Evolutionary conservation across 2,888 invertebrate genomes (phyloP).

Genomic region (Synergus itoensis): DNA sequence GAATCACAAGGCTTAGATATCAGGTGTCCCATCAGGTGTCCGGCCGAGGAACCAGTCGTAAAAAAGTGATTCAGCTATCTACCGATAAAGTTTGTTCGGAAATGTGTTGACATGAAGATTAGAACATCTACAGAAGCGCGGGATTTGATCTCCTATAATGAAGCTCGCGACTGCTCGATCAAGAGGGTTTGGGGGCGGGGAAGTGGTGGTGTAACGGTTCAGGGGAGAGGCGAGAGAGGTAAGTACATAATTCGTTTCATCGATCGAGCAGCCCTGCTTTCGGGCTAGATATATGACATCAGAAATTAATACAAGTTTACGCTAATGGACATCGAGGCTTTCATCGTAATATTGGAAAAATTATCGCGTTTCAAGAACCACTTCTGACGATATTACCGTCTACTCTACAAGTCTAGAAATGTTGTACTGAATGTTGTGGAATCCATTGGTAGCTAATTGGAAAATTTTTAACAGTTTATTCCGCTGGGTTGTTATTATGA

Average conservation of each 20-base stretch:
- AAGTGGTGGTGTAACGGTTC: background rate
- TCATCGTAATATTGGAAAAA: conserved; percentile 27
- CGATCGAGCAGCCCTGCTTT: conserved; percentile 24
- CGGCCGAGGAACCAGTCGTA: conserved; percentile 31
- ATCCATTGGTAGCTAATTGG: background rate
- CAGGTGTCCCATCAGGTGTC: conserved; percentile 33
- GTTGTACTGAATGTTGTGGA: background rate
- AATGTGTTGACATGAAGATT: conserved; percentile 38
- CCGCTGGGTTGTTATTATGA: background rate
- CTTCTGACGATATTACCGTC: conserved; percentile 17
- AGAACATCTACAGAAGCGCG: conserved; percentile 35
- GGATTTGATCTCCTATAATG: conserved; percentile 41
- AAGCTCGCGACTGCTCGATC: conserved; percentile 37
- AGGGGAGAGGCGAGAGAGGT: conserved; percentile 18
- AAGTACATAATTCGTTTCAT: conserved; percentile 38
- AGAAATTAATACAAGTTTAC: conserved; percentile 37
- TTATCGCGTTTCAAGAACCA: conserved; percentile 22
- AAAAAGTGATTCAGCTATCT: conserved; percentile 38
- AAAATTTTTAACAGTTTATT: background rate
- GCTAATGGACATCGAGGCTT: conserved; percentile 28
- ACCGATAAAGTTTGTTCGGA: conserved; percentile 30
- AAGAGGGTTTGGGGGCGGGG: background rate
- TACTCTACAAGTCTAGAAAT: background rate
- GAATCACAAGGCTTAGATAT: conserved; percentile 27
- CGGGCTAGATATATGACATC: background rate